Evolutionary conservation across 2,888 invertebrate genomes (phyloP), one percentile per base, ranked within the genome.

Genomic region (Molanna angustata): DNA sequence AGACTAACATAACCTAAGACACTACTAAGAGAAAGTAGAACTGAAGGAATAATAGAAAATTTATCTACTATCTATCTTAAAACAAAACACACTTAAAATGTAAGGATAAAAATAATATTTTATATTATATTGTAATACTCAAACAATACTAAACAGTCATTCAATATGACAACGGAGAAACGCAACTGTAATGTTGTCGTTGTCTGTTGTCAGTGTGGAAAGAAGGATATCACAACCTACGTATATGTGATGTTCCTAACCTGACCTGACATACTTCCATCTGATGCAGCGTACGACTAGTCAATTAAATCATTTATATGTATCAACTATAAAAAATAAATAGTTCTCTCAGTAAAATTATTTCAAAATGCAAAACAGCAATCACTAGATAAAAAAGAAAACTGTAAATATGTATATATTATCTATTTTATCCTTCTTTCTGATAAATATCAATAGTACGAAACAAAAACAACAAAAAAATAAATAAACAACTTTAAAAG

Each of bases 201-300:
- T 40, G 22, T 18, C 40, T 41, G 44, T 41, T 45, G 19, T 40
- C 11, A 35, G 39, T 48, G 46, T 59, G 71, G 74, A 70, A 74
- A 74, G 75, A 75, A 76, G 77, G 76, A 75, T 64, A 61, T 73
- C 76, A 76, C 77, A 76, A 77, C 76, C 63, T 61, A n/a, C 9
- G 27, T 27, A 11, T 4, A 4, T 11, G 27, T 11, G n/a, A n/a
- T n/a, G n/a, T n/a, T n/a, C n/a, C n/a, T n/a, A n/a, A n/a, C n/a
- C n/a, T n/a, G n/a, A n/a, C n/a, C n/a, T n/a, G n/a, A n/a, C n/a
- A n/a, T n/a, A n/a, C n/a, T n/a, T n/a, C n/a, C n/a, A n/a, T n/a
- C n/a, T n/a, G n/a, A n/a, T n/a, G n/a, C n/a, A n/a, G n/a, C n/a
- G n/a, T n/a, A n/a, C n/a, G n/a, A n/a, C n/a, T n/a, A n/a, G n/a